Percentiles rank a stretch among this genome's conserved stretches.
phyloP scores from a whole-genome alignment of 2,888 invertebrate genomes.

The Drosophila conformis region DNA sequence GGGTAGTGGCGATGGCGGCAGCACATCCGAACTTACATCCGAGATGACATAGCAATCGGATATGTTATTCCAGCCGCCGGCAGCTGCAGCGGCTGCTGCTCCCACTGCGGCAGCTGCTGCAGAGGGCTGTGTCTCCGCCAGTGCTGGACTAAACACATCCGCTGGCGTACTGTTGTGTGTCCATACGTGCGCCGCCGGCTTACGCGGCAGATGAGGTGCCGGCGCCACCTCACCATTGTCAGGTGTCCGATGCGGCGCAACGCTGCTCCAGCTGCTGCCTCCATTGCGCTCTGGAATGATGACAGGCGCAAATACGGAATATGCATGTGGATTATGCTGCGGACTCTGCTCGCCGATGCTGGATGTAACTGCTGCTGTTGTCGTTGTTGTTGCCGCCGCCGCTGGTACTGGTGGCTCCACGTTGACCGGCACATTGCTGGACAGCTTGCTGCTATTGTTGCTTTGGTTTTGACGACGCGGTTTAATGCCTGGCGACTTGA shows the following conservation, averaged over 20 bases:
- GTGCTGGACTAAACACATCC: slow-evolving; percentile 61
- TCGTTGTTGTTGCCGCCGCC: slow-evolving; percentile 38
- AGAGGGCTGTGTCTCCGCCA: slow-evolving; percentile 51
- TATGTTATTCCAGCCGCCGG: slow-evolving; percentile 37
- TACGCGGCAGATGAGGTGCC: slow-evolving; percentile 74
- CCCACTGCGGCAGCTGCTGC: slow-evolving; percentile 10
- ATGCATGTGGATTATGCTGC: slow-evolving; percentile 77
- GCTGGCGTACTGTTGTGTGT: slow-evolving; percentile 41
- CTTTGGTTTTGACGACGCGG: slow-evolving; percentile 86
- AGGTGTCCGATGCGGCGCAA: slow-evolving; percentile 45
- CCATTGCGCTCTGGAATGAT: slow-evolving; percentile 83
- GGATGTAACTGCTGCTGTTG: slow-evolving; percentile 38
- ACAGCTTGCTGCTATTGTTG: slow-evolving; percentile 77
- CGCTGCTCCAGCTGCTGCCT: slow-evolving; percentile 65
- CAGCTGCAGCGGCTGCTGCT: slow-evolving; percentile 8
- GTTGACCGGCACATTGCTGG: slow-evolving; percentile 71
- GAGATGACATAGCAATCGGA: slow-evolving; percentile 40
- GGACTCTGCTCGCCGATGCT: slow-evolving; percentile 69
- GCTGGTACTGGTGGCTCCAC: slow-evolving; percentile 68
- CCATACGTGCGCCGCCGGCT: slow-evolving; percentile 75
- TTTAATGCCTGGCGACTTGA: slow-evolving; percentile 96
- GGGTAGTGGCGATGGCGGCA: slow-evolving; percentile 79
- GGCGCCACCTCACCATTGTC: slow-evolving; percentile 66
- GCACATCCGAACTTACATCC: slow-evolving; percentile 44
- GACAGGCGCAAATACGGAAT: slow-evolving; percentile 84